phyloP scores from a whole-genome alignment of 2,797 vertebrate species.

The Anniella stebbinsi region DNA sequence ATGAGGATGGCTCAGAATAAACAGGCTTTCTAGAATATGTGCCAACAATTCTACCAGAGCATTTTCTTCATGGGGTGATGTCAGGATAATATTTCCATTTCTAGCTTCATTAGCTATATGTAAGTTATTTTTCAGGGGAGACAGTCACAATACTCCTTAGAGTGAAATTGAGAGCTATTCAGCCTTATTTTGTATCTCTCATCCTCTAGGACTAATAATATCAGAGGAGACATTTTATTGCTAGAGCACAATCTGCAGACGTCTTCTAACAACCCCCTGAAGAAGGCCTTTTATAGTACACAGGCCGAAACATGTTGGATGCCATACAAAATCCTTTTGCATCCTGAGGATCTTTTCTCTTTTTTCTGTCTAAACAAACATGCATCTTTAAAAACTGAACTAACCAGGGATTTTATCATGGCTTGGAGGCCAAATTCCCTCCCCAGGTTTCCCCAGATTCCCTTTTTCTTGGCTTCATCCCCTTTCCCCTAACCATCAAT shows the following conservation, averaged over 20 bases:
- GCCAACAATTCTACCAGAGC: conserved; percentile 34
- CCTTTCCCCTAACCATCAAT: no score
- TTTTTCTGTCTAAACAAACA: no score
- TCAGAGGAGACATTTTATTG: no score
- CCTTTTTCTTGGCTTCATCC: no score
- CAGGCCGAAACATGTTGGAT: no score
- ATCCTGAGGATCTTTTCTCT: no score
- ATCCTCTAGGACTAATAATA: background rate
- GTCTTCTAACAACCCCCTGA: no score
- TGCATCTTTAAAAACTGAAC: background rate
- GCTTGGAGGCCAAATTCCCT: no score
- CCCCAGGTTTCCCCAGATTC: no score
- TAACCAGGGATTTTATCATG: background rate
- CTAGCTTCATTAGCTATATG: conserved; percentile 40
- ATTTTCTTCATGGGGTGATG: background rate
- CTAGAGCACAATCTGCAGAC: no score
- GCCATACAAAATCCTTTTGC: no score
- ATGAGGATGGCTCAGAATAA: conserved; percentile 23
- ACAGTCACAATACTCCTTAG: background rate
- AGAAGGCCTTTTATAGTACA: no score
- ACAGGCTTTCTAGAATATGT: conserved; percentile 17
- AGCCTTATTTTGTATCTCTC: background rate
- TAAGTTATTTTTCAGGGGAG: conserved; percentile 48
- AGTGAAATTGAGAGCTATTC: background rate
- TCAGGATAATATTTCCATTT: conserved; percentile 30